Base-by-base conservation (phyloP, 1,140 invertebrate species). In the Portunus trituberculatus region DNA sequence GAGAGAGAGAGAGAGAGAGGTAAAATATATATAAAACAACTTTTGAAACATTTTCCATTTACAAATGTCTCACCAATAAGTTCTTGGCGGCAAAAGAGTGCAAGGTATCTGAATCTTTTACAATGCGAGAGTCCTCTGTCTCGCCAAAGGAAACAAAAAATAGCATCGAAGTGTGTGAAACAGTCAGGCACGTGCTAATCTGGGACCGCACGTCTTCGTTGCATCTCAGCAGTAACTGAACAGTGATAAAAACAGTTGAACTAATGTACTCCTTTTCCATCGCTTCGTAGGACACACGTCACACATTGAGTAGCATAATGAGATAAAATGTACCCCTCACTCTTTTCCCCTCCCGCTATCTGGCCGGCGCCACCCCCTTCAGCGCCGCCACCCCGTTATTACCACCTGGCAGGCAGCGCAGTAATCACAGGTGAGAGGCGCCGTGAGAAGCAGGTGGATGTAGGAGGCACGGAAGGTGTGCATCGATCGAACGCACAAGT, bases 371-470 rank as follows among this genome's bases (percentile, higher is more conserved):
- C 16, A 76, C 20, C 67, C 20, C 67, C 67, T n/a, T n/a, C 67
- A n/a, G 12, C 67, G 67, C 67, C 67, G 1, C 67, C 20, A 76
- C 67, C 67, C 67, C 20, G 16, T n/a, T 76, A 76, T 76, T 76
- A 76, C 67, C 67, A 76, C 67, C 67, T n/a, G 67, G 67, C 67
- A n/a, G 67, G n/a, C 67, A 76, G 1, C 12, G n/a, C 67, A n/a
- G 67, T 76, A 76, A 76, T 76, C 67, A 76, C 67, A 76, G 67
- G 67, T 76, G n/a, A 76, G 67, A 76, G 67, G 67, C 67, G 67
- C 12, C 12, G 12, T 25, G 67, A 76, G 67, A 25, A n/a, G 67
- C 67, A 76, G 67, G 67, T 76, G n/a, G 67, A 76, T 76, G 67
- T 76, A 20, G 25, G n/a, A 25, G 67, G 67, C 67, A 76, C 67